Percentiles rank a stretch among this genome's conserved stretches.
Conservation (phyloP, 2,113 vertebrate genomes). For the Phalacrocorax aristotelis region DNA sequence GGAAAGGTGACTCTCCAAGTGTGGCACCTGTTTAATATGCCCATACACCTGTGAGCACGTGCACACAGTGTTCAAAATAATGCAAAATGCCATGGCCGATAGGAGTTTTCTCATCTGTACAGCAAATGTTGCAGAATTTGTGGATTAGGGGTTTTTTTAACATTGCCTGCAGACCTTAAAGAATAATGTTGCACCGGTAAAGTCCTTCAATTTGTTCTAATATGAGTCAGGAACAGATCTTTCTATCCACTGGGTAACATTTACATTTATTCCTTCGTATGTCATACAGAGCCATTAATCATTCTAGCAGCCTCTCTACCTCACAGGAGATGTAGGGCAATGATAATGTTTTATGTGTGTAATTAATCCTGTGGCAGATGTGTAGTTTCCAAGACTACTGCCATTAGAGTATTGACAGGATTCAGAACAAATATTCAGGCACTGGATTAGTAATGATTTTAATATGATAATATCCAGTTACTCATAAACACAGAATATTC, state of each 20-base stretch:
- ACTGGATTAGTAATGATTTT: constrained; percentile 70
- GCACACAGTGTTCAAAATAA: not conserved
- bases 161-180: not conserved
- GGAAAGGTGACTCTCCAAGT: not conserved
- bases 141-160: not conserved
- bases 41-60: not conserved
- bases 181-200: constrained; percentile 11
- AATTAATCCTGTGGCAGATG: constrained; percentile 80
- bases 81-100: not conserved
- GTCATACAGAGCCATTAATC: constrained; percentile 67
- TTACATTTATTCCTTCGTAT: constrained; percentile 63
- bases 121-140: not conserved
- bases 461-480: constrained; percentile 67
- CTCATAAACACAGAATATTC: constrained; percentile 60
- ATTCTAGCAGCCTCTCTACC: constrained; percentile 65
- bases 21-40: not conserved
- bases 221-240: constrained; percentile 22
- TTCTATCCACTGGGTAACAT: constrained; percentile 47
- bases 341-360: constrained; percentile 79
- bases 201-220: constrained; percentile 34
- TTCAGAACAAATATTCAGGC: constrained; percentile 65
- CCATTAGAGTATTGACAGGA: constrained; percentile 72
- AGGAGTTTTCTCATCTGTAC: not conserved
- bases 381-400: constrained; percentile 74
- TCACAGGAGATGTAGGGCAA: constrained; percentile 73